Conservation (phyloP, 2,888 invertebrate species). For the Dastarcus helophoroides region DNA sequence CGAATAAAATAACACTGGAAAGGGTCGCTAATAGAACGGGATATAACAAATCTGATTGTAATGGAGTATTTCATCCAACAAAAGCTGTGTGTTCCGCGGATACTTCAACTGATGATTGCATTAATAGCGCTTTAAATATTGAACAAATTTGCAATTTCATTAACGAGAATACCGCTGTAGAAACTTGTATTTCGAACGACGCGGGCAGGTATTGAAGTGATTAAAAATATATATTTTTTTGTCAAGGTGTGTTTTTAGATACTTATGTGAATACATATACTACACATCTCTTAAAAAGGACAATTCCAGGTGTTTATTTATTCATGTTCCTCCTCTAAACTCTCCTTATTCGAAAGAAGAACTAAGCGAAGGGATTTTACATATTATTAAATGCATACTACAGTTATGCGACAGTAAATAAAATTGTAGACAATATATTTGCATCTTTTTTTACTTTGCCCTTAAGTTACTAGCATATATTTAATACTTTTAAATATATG, state of each 20-base stretch:
- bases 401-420: no score
- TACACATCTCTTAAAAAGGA: conserved; percentile 62
- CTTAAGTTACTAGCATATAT: no score
- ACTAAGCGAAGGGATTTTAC: conserved; percentile 45
- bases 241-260: conserved; percentile 40
- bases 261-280: conserved; percentile 73
- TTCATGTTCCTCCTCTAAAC: conserved; percentile 65
- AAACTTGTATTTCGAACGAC: conserved; percentile 44
- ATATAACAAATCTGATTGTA: conserved; percentile 46
- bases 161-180: conserved; percentile 13
- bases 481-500: no score
- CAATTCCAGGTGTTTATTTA: conserved; percentile 51
- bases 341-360: conserved; percentile 46
- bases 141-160: conserved; percentile 36
- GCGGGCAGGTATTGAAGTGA: conserved; percentile 47
- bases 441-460: no score
- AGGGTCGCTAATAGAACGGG: conserved; percentile 51
- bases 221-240: conserved; percentile 5
- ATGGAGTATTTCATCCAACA: conserved; percentile 39
- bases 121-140: conserved; percentile 41
- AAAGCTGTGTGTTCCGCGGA: conserved; percentile 32
- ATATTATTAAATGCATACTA: conserved; percentile 29
- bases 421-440: no score
- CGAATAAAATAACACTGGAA: conserved; percentile 56
- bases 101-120: conserved; percentile 13